Base-by-base conservation (phyloP, 2,888 invertebrate genomes). In the Creontiades dilutus region DNA sequence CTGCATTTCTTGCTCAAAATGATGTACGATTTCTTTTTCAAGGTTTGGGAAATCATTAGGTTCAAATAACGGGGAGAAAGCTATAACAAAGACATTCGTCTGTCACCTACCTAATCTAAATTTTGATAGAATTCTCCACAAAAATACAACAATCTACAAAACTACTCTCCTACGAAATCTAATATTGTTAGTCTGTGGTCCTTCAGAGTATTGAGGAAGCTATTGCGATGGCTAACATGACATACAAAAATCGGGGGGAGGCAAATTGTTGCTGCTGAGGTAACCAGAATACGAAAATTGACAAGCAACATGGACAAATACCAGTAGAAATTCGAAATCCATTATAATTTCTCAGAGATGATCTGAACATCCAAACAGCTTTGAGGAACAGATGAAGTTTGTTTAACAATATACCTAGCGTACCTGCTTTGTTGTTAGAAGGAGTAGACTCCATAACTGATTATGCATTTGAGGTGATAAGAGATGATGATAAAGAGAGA, bases 111-210 rank as follows among this genome's bases (percentile, higher is more conserved):
- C 68, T 68, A 68, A 68, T 23, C 23, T 68, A 68, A 68, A 68
- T 23, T 68, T 68, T 23, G 23, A 68, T 68, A 27, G 19, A 19
- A 61, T 11, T 23, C 68, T 5, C 61, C 68, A 68, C 68, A 68
- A 68, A 68, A 68, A 68, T 68, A 68, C 68, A 68, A 68, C 68
- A 23, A 68, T 23, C 23, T 37, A 37, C 37, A 37, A 37, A 37
- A 37, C 68, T 68, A 68, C 68, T 12, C 9, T 23, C 9, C 61
- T 61, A 61, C n/a, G 19, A 61, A 19, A 61, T 19, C 61, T 61
- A 61, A 23, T 68, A 68, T 68, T 68, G 68, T 68, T 68, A 68
- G 23, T 68, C 68, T 23, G 68, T 68, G 68, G 68, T 68, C 68
- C 68, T 68, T 68, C 68, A 23, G 23, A 68, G n/a, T 68, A 68